These are phyloP conservation scores for Diuraphis noxia DNA, from an alignment of 1,140 invertebrate genomes.

Conservation along the genomic window DNA sequence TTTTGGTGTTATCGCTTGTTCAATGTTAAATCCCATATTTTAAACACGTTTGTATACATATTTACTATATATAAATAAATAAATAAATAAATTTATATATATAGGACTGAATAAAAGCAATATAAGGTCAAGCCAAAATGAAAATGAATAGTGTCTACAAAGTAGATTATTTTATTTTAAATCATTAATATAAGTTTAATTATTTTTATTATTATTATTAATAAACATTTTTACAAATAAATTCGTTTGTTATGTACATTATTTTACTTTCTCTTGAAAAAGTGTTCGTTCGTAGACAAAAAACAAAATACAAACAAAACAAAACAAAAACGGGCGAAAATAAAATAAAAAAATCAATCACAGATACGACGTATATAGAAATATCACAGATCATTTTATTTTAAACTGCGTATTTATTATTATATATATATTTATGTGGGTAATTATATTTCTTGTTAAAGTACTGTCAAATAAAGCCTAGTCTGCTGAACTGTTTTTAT, in stretches of 20 bases:
- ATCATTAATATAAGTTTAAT: background rate
- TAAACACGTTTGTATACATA: background rate
- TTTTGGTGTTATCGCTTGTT: constrained; percentile 47
- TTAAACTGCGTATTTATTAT: constrained; percentile 50
- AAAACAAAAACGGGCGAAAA: constrained; percentile 46
- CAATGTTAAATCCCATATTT: constrained; percentile 49
- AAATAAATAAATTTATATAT: background rate
- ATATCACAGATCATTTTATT: constrained; percentile 54
- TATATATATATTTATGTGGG: background rate
- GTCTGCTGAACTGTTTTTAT: constrained; percentile 20
- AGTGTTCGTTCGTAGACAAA: constrained; percentile 32
- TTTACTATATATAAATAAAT: background rate
- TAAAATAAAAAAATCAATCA: constrained; percentile 47
- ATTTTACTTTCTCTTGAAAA: constrained; percentile 51
- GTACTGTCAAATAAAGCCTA: background rate
- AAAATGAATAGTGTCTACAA: constrained; percentile 12
- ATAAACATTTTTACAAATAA: constrained; percentile 43
- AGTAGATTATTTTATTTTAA: background rate
- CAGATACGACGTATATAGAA: constrained; percentile 53
- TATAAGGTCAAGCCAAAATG: constrained; percentile 30
- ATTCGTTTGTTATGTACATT: constrained; percentile 54
- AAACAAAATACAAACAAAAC: constrained; percentile 43
- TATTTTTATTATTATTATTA: constrained; percentile 32
- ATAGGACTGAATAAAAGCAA: constrained; percentile 22
- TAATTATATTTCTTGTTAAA: constrained; percentile 8